Evolutionary conservation across 2,797 vertebrate genomes (phyloP).

Genomic region (Platalea minor): DNA sequence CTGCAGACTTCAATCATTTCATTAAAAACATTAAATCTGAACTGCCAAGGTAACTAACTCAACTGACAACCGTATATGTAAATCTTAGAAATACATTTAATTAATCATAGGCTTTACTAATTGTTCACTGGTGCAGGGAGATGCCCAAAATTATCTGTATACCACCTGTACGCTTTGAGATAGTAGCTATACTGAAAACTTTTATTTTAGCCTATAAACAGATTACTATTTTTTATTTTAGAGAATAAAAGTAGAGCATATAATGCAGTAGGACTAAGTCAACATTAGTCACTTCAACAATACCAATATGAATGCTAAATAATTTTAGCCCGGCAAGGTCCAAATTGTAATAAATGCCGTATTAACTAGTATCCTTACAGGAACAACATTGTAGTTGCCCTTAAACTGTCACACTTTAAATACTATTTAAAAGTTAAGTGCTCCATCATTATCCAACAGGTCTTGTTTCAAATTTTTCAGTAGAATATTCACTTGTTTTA

Average conservation of each 20-base stretch:
- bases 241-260: background rate
- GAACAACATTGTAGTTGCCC: background rate
- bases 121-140: background rate
- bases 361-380: background rate
- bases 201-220: background rate
- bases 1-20: background rate
- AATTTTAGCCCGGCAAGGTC: background rate
- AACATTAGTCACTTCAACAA: background rate
- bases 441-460: background rate
- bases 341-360: background rate
- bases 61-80: background rate
- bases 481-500: background rate
- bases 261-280: background rate
- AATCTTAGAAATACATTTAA: background rate
- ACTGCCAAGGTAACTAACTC: background rate
- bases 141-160: background rate
- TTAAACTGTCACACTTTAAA: background rate
- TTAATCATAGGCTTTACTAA: background rate
- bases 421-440: background rate
- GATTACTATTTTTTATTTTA: background rate
- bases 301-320: background rate
- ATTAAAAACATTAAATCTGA: background rate
- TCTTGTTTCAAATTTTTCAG: background rate
- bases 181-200: background rate
- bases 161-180: background rate